These are phyloP conservation scores for Myiozetetes cayanensis DNA, from an alignment of 2,113 vertebrate species.

Conservation along the genomic window DNA sequence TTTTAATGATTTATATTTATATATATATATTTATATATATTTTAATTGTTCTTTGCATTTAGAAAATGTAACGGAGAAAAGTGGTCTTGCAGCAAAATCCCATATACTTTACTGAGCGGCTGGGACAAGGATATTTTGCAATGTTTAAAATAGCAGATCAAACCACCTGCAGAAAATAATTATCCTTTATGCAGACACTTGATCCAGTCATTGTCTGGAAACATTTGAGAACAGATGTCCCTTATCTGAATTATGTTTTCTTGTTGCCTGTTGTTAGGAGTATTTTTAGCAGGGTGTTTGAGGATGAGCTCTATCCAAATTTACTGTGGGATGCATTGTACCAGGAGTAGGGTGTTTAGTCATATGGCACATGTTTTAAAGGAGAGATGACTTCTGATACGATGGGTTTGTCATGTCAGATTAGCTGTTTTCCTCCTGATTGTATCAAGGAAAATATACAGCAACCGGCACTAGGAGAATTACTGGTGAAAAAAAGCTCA, in stretches of 20 bases:
- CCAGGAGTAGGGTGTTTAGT: constrained; percentile 15
- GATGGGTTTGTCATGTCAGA: constrained; percentile 43
- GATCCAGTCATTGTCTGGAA: constrained; percentile 65
- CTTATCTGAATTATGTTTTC: constrained; percentile 69
- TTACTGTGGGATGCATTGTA: constrained; percentile 45
- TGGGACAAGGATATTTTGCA: neutral
- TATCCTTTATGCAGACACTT: constrained; percentile 59
- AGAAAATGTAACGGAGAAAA: neutral
- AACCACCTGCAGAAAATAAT: constrained; percentile 71
- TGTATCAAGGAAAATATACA: neutral
- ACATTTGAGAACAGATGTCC: constrained; percentile 69
- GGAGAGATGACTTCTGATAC: constrained; percentile 45
- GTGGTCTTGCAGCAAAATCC: neutral
- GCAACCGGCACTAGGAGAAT: neutral
- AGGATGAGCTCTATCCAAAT: constrained; percentile 43
- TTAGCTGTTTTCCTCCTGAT: constrained; percentile 34
- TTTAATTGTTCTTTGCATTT: neutral
- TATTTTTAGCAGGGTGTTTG: constrained; percentile 53
- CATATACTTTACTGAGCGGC: neutral
- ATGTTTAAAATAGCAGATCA: constrained; percentile 37
- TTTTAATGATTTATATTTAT: neutral
- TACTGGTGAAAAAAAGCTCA: neutral
- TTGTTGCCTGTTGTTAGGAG: constrained; percentile 57
- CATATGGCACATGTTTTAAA: constrained; percentile 51
- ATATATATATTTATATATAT: too few species aligned